Evolutionary conservation across 2,888 invertebrate genomes (phyloP).

Genomic region (Philaethria dido): DNA sequence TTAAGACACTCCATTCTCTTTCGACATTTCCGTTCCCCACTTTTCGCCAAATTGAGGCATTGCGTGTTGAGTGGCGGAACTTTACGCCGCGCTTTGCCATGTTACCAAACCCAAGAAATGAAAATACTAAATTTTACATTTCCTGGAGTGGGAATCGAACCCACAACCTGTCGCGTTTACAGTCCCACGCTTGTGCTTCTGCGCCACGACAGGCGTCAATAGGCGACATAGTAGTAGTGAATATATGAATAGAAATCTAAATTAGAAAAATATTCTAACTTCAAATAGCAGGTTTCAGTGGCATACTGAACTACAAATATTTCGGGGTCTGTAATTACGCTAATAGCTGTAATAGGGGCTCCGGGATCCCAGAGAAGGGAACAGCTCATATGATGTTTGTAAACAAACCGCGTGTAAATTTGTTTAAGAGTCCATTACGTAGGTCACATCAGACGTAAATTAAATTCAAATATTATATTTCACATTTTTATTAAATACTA

Average conservation of each 20-base stretch:
- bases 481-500: constrained; percentile 20
- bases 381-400: constrained; percentile 29
- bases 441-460: constrained; percentile 14
- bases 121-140: too few relatives aligned
- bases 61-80: too few relatives aligned
- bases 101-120: too few relatives aligned
- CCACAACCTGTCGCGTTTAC: too few relatives aligned
- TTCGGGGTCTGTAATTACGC: constrained; percentile 64
- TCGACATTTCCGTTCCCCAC: too few relatives aligned
- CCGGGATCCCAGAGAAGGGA: constrained; percentile 45
- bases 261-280: background rate
- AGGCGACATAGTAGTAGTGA: too few relatives aligned
- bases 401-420: constrained; percentile 29
- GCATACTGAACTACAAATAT: constrained; percentile 56
- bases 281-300: constrained; percentile 50
- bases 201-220: too few relatives aligned
- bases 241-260: background rate
- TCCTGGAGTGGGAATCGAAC: too few relatives aligned
- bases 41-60: too few relatives aligned
- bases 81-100: too few relatives aligned
- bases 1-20: too few relatives aligned
- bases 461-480: constrained; percentile 23
- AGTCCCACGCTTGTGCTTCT: too few relatives aligned
- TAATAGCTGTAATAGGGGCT: constrained; percentile 66
- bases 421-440: constrained; percentile 27